Conservation (phyloP, 1,140 invertebrate genomes). For the Ceratina australensis region DNA sequence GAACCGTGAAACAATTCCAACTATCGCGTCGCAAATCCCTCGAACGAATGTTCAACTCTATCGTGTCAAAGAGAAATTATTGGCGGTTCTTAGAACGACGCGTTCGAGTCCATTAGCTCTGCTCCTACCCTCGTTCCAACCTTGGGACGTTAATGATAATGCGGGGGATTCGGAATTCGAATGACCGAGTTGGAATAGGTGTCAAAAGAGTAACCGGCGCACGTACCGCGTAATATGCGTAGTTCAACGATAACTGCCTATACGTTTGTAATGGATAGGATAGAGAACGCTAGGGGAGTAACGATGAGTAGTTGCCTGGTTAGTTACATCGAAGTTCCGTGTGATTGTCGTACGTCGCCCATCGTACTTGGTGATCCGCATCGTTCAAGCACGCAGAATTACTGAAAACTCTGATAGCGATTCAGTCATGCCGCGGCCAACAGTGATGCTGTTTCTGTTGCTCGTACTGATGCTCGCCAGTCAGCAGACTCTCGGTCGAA, state of each 20-base stretch:
- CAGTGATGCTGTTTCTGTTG: constrained; percentile 71
- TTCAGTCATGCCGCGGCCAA: constrained; percentile 67
- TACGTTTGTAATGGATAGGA: constrained; percentile 79
- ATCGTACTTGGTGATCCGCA: constrained; percentile 55
- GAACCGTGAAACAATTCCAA: constrained; percentile 42
- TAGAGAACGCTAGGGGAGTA: constrained; percentile 78
- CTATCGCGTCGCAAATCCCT: constrained; percentile 26
- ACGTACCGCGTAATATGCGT: constrained; percentile 16
- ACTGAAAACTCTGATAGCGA: too few species aligned
- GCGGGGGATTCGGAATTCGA: constrained; percentile 42
- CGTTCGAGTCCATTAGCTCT: neutral
- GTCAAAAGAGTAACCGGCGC: constrained; percentile 47
- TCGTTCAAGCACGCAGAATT: too few species aligned
- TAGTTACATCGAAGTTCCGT: constrained; percentile 76
- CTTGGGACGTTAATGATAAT: neutral
- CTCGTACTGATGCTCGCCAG: constrained; percentile 71
- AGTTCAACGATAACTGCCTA: constrained; percentile 51
- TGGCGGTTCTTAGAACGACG: neutral
- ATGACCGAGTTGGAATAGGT: constrained; percentile 34
- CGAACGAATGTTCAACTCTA: constrained; percentile 13
- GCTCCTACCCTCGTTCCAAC: neutral
- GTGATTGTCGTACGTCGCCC: constrained; percentile 69
- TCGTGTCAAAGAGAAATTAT: neutral
- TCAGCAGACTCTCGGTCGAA: constrained; percentile 74
- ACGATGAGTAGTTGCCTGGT: constrained; percentile 75